Evolutionary conservation across 2,888 invertebrate genomes (phyloP).

Genomic region (Melanostoma scalare): DNA sequence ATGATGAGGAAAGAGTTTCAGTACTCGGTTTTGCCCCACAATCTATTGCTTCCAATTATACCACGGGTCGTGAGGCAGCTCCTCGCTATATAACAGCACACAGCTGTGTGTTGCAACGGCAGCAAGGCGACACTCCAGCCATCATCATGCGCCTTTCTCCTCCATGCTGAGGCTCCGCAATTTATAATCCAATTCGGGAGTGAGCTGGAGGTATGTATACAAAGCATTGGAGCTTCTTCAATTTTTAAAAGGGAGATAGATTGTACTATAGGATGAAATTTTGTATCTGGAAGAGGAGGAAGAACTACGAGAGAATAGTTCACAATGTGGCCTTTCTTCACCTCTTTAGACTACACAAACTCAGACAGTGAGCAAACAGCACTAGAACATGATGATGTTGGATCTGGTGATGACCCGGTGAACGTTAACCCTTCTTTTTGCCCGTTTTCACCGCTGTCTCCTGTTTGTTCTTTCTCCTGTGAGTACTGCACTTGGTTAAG

Average conservation of each 20-base stretch:
- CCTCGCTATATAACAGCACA: slow-evolving; percentile 20
- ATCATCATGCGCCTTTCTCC: not conserved
- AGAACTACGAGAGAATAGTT: slow-evolving; percentile 32
- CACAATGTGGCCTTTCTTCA: slow-evolving; percentile 56
- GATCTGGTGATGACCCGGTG: slow-evolving; percentile 62
- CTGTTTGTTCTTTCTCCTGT: slow-evolving; percentile 22
- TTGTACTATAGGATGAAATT: too few relatives aligned
- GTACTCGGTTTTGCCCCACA: slow-evolving; percentile 40
- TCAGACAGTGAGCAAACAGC: slow-evolving; percentile 54
- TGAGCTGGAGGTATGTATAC: slow-evolving; percentile 19
- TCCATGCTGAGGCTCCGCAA: slow-evolving; percentile 31
- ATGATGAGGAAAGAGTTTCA: slow-evolving; percentile 15
- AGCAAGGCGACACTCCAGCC: not conserved
- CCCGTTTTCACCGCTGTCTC: slow-evolving; percentile 34
- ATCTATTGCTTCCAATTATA: slow-evolving; percentile 66
- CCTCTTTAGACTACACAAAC: slow-evolving; percentile 52
- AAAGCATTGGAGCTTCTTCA: slow-evolving; percentile 17
- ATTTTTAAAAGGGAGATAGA: slow-evolving; percentile 23
- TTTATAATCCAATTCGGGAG: slow-evolving; percentile 67
- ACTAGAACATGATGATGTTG: slow-evolving; percentile 44
- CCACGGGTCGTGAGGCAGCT: slow-evolving; percentile 34
- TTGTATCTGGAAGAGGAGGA: slow-evolving; percentile 14
- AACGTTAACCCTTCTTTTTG: slow-evolving; percentile 63
- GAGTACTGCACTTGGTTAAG: slow-evolving; percentile 30
- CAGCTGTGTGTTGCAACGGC: slow-evolving; percentile 33